A percentile compares a stretch with the other conserved stretches of the same genome.
Conservation (phyloP, 2,888 invertebrate genomes). For the Cepaea hortensis region DNA sequence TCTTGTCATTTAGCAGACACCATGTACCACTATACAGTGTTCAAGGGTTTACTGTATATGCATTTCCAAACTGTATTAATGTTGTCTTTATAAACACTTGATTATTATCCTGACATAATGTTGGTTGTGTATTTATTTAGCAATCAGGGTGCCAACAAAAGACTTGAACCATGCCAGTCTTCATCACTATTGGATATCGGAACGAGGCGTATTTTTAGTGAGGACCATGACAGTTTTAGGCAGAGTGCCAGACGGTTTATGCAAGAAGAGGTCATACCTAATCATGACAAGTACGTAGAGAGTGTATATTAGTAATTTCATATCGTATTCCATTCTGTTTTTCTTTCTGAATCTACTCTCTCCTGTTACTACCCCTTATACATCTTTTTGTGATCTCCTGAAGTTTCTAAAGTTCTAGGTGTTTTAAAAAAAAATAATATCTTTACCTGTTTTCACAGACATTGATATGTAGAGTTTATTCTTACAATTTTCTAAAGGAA, state of each 20-base stretch:
- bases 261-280: constrained; percentile 75
- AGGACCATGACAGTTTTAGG: constrained; percentile 77
- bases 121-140: background rate
- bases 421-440: background rate
- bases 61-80: too few species aligned
- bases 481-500: too few species aligned
- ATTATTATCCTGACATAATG: too few species aligned
- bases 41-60: too few species aligned
- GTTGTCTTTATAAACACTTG: too few species aligned
- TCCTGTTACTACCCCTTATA: too few species aligned
- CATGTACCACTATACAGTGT: too few species aligned
- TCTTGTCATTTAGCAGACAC: too few species aligned
- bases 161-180: constrained; percentile 59
- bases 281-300: constrained; percentile 69
- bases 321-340: background rate
- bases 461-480: too few species aligned
- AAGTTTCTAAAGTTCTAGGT: background rate
- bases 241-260: constrained; percentile 75
- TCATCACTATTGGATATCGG: constrained; percentile 75
- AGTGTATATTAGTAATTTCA: background rate
- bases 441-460: background rate
- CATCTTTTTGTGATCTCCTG: too few species aligned
- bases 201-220: constrained; percentile 74
- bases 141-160: constrained; percentile 6
- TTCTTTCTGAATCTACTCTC: too few species aligned